Evolutionary conservation across 1,140 invertebrate genomes (phyloP), one percentile per base, ranked within the genome.

Genomic region (Lasaia peninsularis): DNA sequence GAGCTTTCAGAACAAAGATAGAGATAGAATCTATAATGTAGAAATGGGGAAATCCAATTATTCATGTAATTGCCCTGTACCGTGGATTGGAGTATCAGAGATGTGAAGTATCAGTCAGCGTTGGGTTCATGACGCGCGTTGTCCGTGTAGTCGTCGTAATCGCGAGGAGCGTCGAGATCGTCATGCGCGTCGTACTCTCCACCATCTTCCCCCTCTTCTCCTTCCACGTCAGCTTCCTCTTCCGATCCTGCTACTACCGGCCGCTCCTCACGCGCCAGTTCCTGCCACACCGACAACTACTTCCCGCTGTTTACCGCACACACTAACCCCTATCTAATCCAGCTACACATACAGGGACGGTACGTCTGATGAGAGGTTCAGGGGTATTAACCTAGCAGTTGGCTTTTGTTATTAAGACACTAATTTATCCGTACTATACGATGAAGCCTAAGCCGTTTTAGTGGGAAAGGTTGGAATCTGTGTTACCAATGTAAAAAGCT

Each of bases 131-230:
- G 76, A 56, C 77, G 78, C 65, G 79, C 75, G 71, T 88, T 87
- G 73, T 91, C 91, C n/a, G 86, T 78, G 80, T 92, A 91, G 71
- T 91, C 90, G 62, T 91, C 90, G 72, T 91, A 91, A 67, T 89
- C 86, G 34, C 80, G 77, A 59, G 75, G 68, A 56, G 75, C 59
- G 32, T 91, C 90, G 14, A 91, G 88, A 66, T 90, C 89, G 33
- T 80, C 84, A 60, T 89, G 85, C 32, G 85, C 86, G 55, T 91
- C 90, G 69, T 91, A 90, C 54, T 88, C 89, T 56, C 87, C 90
- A 2, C 59, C 69, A 9, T 73, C 80, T 20, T 88, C 89, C 58
- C 88, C 87, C 6, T 67, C 68, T 31, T 70, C 70, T 32, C 54
- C 73, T 56, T 59, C 66, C 8, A 6, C 63, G 18, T 51, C 86